Percentiles rank a stretch among this genome's conserved stretches.
phyloP scores from a whole-genome alignment of 2,113 vertebrate species.

The Antigone vipio region DNA sequence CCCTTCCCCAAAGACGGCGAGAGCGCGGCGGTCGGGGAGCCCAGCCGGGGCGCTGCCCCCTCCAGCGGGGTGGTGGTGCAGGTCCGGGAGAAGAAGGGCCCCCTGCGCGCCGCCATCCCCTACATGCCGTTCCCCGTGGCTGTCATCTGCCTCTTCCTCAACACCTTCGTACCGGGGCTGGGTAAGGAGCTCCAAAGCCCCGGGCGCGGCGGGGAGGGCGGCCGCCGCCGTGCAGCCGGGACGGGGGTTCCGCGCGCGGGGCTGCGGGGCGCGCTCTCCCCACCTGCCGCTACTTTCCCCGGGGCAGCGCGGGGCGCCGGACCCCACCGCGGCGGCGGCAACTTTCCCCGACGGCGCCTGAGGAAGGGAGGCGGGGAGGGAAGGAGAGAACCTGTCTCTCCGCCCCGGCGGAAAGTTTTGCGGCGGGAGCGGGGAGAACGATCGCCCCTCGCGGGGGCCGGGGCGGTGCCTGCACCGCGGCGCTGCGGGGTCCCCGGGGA shows the following conservation, averaged over 20 bases:
- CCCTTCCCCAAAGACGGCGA: constrained; percentile 66
- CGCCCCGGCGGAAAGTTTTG: background rate
- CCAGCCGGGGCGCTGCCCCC: constrained; percentile 68
- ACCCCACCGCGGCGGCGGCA: background rate
- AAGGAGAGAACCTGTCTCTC: background rate
- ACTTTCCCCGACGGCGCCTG: background rate
- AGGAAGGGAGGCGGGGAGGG: background rate
- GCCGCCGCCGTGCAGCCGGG: background rate
- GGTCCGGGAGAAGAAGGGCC: constrained; percentile 95
- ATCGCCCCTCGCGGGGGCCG: too few species aligned
- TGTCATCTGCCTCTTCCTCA: constrained; percentile 94
- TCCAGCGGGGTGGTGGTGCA: constrained; percentile 92
- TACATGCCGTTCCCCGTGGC: constrained; percentile 96
- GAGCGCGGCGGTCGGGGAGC: constrained; percentile 50
- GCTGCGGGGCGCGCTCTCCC: background rate
- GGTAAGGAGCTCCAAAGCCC: constrained; percentile 78
- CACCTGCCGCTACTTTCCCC: background rate
- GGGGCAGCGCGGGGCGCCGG: background rate
- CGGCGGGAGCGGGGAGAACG: background rate
- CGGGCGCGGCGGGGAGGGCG: background rate
- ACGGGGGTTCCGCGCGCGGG: too few species aligned
- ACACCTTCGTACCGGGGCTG: constrained; percentile 94
- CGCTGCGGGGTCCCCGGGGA: background rate
- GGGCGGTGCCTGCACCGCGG: background rate
- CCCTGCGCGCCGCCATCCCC: constrained; percentile 91